Percentiles rank a stretch among this genome's conserved stretches.
Evolutionary conservation across 1,140 invertebrate genomes (phyloP).

Genomic region (Caerostris darwini): DNA sequence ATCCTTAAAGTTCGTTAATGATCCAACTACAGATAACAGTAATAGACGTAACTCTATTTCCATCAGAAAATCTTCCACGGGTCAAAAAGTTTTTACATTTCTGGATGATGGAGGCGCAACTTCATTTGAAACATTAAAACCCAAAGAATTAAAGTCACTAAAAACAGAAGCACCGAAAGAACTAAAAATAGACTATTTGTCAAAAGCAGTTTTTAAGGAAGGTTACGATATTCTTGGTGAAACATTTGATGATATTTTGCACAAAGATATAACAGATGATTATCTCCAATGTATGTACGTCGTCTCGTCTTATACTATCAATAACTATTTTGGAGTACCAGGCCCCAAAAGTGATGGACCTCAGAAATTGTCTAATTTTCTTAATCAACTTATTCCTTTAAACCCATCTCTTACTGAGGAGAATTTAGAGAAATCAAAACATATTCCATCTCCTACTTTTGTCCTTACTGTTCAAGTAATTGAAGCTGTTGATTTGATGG

Average conservation of each 20-base stretch:
- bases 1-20: background rate
- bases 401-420: background rate
- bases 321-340: slow-evolving; percentile 50
- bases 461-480: slow-evolving; percentile 41
- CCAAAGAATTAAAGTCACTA: background rate
- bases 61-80: background rate
- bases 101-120: background rate
- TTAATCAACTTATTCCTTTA: slow-evolving; percentile 50
- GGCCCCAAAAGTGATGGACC: slow-evolving; percentile 37
- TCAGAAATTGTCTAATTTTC: background rate
- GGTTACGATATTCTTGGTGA: background rate
- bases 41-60: background rate
- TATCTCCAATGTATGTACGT: slow-evolving; percentile 36
- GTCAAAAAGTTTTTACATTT: background rate
- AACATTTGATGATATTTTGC: background rate
- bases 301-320: background rate
- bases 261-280: slow-evolving; percentile 27
- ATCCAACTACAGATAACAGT: background rate
- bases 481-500: slow-evolving; percentile 6
- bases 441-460: slow-evolving; percentile 6
- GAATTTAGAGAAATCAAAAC: slow-evolving; percentile 9
- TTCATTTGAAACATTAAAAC: background rate
- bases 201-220: slow-evolving; percentile 1
- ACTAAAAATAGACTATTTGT: slow-evolving; percentile 26
- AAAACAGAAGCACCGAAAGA: background rate